Conservation (phyloP, 2,113 vertebrate genomes). For the Callipepla californica region DNA sequence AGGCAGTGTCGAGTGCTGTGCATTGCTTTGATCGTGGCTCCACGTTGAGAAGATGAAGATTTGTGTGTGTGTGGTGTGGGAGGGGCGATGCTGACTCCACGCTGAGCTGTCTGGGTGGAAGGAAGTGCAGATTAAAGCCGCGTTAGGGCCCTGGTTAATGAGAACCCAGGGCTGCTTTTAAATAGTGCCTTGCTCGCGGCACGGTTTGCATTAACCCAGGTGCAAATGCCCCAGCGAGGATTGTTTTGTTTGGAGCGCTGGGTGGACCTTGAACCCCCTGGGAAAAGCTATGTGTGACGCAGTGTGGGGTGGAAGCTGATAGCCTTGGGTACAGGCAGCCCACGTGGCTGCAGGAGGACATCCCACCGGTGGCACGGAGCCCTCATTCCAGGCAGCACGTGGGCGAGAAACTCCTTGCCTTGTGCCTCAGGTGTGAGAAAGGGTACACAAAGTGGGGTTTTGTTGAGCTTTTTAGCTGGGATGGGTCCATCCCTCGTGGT, state of each 20-base stretch:
- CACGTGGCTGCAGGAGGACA: fast-evolving
- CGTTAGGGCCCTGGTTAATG: not conserved
- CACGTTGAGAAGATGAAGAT: not conserved
- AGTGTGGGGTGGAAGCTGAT: fast-evolving
- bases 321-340: fast-evolving
- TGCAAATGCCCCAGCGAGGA: fast-evolving
- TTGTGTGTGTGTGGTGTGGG: not conserved
- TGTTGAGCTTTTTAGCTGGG: not conserved
- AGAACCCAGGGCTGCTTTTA: not conserved
- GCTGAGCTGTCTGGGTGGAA: not conserved
- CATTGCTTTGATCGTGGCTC: not conserved
- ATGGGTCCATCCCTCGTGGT: not conserved
- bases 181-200: not conserved
- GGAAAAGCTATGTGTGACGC: fast-evolving
- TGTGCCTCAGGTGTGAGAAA: fast-evolving
- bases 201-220: not conserved
- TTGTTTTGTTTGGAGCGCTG: not conserved
- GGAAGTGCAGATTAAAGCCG: conserved; percentile 19
- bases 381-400: fast-evolving
- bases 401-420: not conserved
- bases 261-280: not conserved
- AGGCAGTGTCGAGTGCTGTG: no score
- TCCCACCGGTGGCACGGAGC: not conserved
- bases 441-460: fast-evolving
- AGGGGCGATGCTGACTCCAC: not conserved